phyloP scores from a whole-genome alignment of 2,888 invertebrate genomes.

The Calephelis perditalis region DNA sequence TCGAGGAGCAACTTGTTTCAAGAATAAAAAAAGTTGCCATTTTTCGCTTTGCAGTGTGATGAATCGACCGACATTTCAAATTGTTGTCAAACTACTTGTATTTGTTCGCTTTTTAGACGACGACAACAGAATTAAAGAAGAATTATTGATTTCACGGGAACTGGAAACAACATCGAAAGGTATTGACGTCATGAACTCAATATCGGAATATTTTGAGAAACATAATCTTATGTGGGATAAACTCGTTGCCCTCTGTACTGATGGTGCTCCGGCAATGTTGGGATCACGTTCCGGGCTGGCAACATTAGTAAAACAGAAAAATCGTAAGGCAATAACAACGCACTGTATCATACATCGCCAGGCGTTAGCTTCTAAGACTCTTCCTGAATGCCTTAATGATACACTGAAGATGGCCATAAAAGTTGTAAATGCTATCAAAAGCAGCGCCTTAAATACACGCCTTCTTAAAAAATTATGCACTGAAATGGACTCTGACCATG shows the following conservation, averaged over 20 bases:
- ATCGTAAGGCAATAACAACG: too few relatives aligned
- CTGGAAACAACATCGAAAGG: constrained; percentile 22
- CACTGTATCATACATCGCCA: too few relatives aligned
- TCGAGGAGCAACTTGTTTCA: constrained; percentile 23
- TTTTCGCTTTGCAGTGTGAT: too few relatives aligned
- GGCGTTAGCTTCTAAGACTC: too few relatives aligned
- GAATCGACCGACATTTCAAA: constrained; percentile 28
- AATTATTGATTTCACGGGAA: constrained; percentile 21
- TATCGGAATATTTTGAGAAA: constrained; percentile 24
- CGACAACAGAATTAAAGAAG: constrained; percentile 22
- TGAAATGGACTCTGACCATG: too few relatives aligned
- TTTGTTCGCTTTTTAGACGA: constrained; percentile 32
- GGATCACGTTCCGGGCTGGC: too few relatives aligned
- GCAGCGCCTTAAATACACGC: too few relatives aligned
- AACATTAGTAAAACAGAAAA: too few relatives aligned
- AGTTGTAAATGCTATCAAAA: too few relatives aligned
- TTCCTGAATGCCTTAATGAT: too few relatives aligned
- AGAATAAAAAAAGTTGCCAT: constrained; percentile 23
- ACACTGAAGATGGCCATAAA: too few relatives aligned
- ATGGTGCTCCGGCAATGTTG: constrained; percentile 32
- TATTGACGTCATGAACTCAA: constrained; percentile 3
- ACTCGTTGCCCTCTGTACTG: constrained; percentile 31
- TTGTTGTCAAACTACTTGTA: constrained; percentile 32
- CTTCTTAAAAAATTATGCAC: too few relatives aligned
- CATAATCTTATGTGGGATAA: constrained; percentile 28